Evolutionary conservation across 2,797 vertebrate species (phyloP).

Genomic region (Molossus molossus): DNA sequence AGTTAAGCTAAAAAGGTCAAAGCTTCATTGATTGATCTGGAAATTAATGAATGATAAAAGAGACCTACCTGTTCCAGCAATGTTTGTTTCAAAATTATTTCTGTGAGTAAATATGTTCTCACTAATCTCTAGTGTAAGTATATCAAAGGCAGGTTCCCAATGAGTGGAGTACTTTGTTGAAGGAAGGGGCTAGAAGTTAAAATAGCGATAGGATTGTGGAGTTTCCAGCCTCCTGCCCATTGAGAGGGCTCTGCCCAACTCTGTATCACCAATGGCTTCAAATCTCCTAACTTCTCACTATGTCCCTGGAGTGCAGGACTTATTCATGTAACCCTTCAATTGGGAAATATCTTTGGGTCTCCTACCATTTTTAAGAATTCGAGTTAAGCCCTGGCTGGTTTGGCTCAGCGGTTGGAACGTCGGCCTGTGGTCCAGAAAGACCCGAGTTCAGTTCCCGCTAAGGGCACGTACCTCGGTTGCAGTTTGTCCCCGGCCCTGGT

Average conservation of each 20-base stretch:
- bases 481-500: no score
- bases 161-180: not conserved
- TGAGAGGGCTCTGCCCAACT: not conserved
- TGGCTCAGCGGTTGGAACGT: no score
- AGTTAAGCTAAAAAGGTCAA: not conserved
- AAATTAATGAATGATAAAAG: constrained; percentile 37
- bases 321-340: not conserved
- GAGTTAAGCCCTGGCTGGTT: no score
- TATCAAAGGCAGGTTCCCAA: not conserved
- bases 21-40: not conserved
- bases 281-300: not conserved
- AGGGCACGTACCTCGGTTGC: no score
- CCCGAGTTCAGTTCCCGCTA: no score
- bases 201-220: not conserved
- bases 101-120: constrained; percentile 29
- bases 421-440: no score
- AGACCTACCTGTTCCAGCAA: not conserved
- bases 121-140: not conserved
- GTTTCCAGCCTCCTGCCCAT: not conserved
- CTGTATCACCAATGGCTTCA: not conserved
- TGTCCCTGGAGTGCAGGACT: not conserved
- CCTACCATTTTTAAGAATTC: constrained; percentile 10
- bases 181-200: not conserved
- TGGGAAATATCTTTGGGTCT: not conserved
- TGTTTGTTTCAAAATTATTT: not conserved